Conservation (phyloP, 2,113 vertebrate species). For the Pteropus alecto region DNA sequence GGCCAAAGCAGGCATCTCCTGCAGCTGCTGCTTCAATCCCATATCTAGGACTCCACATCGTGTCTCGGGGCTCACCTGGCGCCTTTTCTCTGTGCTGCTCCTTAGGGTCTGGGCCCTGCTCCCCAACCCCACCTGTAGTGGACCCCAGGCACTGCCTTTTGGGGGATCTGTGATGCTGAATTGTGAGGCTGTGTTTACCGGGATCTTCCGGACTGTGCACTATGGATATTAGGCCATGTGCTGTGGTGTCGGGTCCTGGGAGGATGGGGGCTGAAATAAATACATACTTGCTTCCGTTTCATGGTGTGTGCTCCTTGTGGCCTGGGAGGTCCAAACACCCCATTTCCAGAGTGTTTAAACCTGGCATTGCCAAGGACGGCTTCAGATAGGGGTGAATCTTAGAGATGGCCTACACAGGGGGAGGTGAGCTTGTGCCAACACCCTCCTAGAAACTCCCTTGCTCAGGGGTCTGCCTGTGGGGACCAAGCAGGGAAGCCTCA, state of each 20-base stretch:
- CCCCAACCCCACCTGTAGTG: not conserved
- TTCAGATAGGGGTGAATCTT: not conserved
- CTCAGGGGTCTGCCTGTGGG: not conserved
- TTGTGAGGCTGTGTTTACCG: not conserved
- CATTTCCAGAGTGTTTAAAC: not conserved
- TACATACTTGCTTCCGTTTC: not conserved
- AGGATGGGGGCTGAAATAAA: conserved; percentile 42
- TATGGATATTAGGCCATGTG: not conserved
- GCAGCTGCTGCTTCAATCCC: not conserved
- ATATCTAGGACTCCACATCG: not conserved
- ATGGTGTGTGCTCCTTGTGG: not conserved
- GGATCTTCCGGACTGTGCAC: not conserved
- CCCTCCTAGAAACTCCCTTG: not conserved
- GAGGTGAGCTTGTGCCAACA: not conserved
- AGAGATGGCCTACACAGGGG: not conserved
- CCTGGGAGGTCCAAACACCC: not conserved
- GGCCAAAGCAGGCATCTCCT: not conserved
- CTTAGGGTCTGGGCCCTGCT: not conserved
- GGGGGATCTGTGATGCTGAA: not conserved
- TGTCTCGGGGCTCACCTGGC: not conserved
- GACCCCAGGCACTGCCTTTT: not conserved
- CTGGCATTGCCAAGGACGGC: not conserved
- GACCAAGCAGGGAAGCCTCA: not conserved
- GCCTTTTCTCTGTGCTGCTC: not conserved
- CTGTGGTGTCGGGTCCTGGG: not conserved